Conservation (phyloP, 2,888 invertebrate species). For the Patella ulyssiponensis region DNA sequence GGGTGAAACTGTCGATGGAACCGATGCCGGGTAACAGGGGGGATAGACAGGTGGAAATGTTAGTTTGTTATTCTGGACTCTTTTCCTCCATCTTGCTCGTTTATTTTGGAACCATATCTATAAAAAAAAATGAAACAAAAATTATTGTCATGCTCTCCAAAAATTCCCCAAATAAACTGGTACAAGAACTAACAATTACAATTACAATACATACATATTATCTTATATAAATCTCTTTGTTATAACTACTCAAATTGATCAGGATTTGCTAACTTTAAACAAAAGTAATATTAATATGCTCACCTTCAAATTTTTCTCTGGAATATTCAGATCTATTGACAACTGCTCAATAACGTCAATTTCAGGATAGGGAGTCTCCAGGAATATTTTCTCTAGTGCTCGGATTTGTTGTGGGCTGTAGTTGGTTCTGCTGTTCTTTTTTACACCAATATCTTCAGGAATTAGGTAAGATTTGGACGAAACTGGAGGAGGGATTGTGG, state of each 20-base stretch:
- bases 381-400: slow-evolving; percentile 48
- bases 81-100: slow-evolving; percentile 54
- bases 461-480: slow-evolving; percentile 39
- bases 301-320: slow-evolving; percentile 48
- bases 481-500: too few relatives aligned
- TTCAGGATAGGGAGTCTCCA: slow-evolving; percentile 52
- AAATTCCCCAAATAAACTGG: too few relatives aligned
- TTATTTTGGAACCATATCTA: slow-evolving; percentile 61
- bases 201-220: too few relatives aligned
- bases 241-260: slow-evolving; percentile 25
- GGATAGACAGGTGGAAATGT: slow-evolving; percentile 32
- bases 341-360: slow-evolving; percentile 49
- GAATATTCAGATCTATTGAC: slow-evolving; percentile 45
- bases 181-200: too few relatives aligned
- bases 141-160: too few relatives aligned
- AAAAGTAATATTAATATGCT: too few relatives aligned
- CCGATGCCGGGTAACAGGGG: slow-evolving; percentile 30
- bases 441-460: slow-evolving; percentile 14
- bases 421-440: too few relatives aligned
- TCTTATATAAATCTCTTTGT: not conserved
- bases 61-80: slow-evolving; percentile 42
- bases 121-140: slow-evolving; percentile 15
- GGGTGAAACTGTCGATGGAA: slow-evolving; percentile 43
- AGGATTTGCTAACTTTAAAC: too few relatives aligned
- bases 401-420: slow-evolving; percentile 47